phyloP scores from a whole-genome alignment of 2,113 vertebrate species.

The Anthoscopus minutus region DNA sequence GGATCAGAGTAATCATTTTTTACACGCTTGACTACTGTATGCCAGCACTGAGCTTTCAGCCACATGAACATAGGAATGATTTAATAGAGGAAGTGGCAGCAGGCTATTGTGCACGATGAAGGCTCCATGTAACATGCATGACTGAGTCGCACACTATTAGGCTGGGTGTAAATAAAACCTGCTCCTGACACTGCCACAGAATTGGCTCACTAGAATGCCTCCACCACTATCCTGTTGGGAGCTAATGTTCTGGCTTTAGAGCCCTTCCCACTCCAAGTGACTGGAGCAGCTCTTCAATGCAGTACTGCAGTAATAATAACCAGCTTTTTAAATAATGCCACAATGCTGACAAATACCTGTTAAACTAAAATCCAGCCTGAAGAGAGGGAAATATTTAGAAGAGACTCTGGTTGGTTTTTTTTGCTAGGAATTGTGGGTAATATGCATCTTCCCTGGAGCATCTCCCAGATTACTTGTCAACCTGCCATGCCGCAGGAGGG shows the following conservation, averaged over 20 bases:
- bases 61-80: constrained; percentile 47
- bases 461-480: background rate
- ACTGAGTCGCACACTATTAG: constrained; percentile 51
- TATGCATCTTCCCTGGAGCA: background rate
- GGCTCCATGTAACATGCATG: constrained; percentile 55
- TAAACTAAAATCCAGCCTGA: background rate
- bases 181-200: constrained; percentile 5
- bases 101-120: constrained; percentile 50
- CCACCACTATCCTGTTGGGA: constrained; percentile 1
- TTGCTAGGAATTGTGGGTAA: background rate
- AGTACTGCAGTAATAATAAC: background rate
- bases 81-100: constrained; percentile 60
- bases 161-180: constrained; percentile 50
- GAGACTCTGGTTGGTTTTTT: background rate
- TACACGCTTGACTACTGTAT: constrained; percentile 41
- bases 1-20: constrained; percentile 64
- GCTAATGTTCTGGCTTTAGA: background rate
- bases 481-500: background rate
- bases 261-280: background rate
- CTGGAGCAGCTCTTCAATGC: background rate
- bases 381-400: background rate
- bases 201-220: constrained; percentile 27
- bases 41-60: constrained; percentile 30
- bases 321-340: background rate
- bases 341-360: background rate